Conservation (phyloP, 2,797 vertebrate species). For the Anguilla megastoma region DNA sequence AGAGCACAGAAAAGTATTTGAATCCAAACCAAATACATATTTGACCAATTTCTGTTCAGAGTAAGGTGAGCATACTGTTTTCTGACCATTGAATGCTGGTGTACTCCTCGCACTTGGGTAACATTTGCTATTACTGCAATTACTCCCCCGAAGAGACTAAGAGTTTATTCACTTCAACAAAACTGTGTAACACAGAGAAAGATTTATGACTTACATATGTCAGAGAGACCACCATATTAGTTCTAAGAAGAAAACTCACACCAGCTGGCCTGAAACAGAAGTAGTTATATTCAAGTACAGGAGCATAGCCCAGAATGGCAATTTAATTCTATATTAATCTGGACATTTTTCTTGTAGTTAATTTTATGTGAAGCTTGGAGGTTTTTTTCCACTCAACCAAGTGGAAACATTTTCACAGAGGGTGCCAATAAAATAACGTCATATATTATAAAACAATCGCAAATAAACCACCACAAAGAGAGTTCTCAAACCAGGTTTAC, state of each 20-base stretch:
- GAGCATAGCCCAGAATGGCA: no score
- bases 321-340: conserved; percentile 6
- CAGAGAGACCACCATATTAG: not conserved
- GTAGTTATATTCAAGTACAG: not conserved
- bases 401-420: conserved; percentile 1
- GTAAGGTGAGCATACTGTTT: not conserved
- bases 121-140: not conserved
- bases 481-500: not conserved
- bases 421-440: conserved; percentile 7
- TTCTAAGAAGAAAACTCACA: not conserved
- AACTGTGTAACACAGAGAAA: not conserved
- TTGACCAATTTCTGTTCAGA: no score
- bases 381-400: not conserved
- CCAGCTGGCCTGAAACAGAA: not conserved
- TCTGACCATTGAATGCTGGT: not conserved
- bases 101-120: not conserved
- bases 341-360: not conserved
- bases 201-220: not conserved
- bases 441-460: not conserved
- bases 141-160: not conserved
- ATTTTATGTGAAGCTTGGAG: conserved; percentile 9
- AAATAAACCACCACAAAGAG: conserved; percentile 26
- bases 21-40: no score
- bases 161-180: not conserved
- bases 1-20: no score